Conservation (phyloP, 2,113 vertebrate genomes). For the Lampris incognitus region DNA sequence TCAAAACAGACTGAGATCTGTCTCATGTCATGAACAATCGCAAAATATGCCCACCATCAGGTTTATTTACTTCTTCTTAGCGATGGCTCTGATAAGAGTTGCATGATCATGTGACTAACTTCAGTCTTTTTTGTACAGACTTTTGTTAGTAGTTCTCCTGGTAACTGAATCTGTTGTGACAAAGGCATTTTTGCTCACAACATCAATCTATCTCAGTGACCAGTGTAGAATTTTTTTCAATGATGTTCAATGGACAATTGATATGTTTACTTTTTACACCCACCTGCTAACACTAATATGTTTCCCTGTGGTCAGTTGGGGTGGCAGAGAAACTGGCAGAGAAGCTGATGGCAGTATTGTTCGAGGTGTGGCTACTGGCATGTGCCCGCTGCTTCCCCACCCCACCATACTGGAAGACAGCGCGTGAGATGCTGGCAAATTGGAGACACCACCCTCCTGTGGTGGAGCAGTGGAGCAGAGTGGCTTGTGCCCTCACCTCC, state of each 20-base stretch:
- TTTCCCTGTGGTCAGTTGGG: constrained; percentile 82
- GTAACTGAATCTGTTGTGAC: too few relatives aligned
- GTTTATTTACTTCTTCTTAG: not conserved
- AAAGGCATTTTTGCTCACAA: too few relatives aligned
- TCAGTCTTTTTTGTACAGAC: not conserved
- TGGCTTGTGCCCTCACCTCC: constrained; percentile 93
- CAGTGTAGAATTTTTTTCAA: too few relatives aligned
- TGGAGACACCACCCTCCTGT: constrained; percentile 97
- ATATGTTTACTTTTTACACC: too few relatives aligned
- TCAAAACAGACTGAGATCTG: not conserved
- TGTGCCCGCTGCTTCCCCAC: constrained; percentile 95
- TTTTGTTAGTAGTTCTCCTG: not conserved
- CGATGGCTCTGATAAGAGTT: not conserved
- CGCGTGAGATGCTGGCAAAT: constrained; percentile 96
- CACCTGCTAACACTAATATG: not conserved
- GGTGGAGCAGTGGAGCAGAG: constrained; percentile 98
- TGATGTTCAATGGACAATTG: too few relatives aligned
- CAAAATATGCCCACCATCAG: not conserved
- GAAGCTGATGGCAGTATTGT: constrained; percentile 92
- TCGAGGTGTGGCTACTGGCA: constrained; percentile 95
- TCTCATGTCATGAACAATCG: not conserved
- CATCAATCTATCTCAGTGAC: too few relatives aligned
- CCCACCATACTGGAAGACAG: constrained; percentile 97
- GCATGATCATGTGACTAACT: not conserved
- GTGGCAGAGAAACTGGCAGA: constrained; percentile 95